Base-by-base conservation (phyloP, 2,888 invertebrate genomes). In the Tetragonisca angustula region DNA sequence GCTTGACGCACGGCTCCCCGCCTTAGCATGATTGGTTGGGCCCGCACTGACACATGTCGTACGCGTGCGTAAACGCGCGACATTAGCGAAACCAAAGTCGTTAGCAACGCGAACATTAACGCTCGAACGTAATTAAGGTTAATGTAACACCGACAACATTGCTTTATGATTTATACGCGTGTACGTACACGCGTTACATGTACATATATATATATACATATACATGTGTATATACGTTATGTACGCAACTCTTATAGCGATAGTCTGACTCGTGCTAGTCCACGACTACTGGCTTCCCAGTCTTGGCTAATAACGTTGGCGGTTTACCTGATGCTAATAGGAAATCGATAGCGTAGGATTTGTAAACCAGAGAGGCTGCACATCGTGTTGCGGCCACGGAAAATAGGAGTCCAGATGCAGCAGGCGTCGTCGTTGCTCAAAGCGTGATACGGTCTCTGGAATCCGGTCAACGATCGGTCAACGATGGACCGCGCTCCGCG, bases 121-220 rank as follows among this genome's bases (percentile, higher is more conserved):
- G 81, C 68, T 78, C 72, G 78, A 78, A 81, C 75, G 85, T 85
- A 85, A 85, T 85, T 84, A 84, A 84, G 85, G 84, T 76, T 84
- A 85, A 81, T 78, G 80, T 72, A 75, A 73, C 80, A 21, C 74
- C 77, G 62, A 85, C 84, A 84, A 52, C 68, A 62, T 56, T 72
- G 56, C 67, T 71, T 85, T 83, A 76, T 71, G 84, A 85, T 76
- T 85, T 85, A 73, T 77, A 75, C 43, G 27, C n/a, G 2, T 64
- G 5, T 36, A 15, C 32, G 4, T 17, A n/a, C n/a, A n/a, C n/a
- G 36, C 9, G 15, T n/a, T 52, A 21, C 21, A 27, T 19, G 36
- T 36, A 56, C 5, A 13, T 27, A 32, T 27, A 27, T 27, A 27
- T 27, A 32, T 27, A 27, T 27, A 27, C 4, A 61, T 36, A 50